Base-by-base conservation (phyloP, 1,140 invertebrate genomes). In the Meloidogyne exigua region DNA sequence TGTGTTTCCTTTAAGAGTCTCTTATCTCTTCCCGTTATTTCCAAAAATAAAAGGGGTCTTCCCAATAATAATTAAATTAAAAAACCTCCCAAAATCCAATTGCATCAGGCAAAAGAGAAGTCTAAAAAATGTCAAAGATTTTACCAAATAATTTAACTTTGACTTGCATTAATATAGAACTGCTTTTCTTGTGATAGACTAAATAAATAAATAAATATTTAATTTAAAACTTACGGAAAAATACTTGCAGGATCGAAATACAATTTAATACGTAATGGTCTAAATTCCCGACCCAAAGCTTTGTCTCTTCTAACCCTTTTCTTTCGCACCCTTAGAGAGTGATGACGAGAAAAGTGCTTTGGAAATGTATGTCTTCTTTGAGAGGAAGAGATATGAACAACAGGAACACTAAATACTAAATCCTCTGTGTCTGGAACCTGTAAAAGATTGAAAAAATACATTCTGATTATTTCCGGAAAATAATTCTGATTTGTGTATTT, bases 211-310 rank as follows among this genome's bases (percentile, higher is more conserved):
- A 23, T 76, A 28, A 21, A 32, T 26, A 76, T 25, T 23, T 23
- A 23, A 71, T 13, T 21, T 15, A 75, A 71, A 74, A 79, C 76
- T 77, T 32, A 78, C 76, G 68, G 42, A 15, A 23, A 36, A 65
- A 79, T 80, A 64, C 78, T 79, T 13, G 25, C 62, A 10, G 77
- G 76, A 57, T 79, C 77, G 42, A 80, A 79, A 42, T 79, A 72
- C 21, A 79, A 64, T 39, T 63, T 49, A n/a, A 79, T 79, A 7
- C 77, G 36, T 9, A 79, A 49, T 12, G 78, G 78, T 36, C 26
- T 25, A 39, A 69, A 79, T 12, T 79, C 65, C 10, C 77, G 44
- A 11, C 32, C 69, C 11, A 63, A 15, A 23, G 57, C 63, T n/a
- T 39, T 18, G 23, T 79, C 77, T 28, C 77, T 68, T 26, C 68